phyloP scores from a whole-genome alignment of 2,888 invertebrate species.

The Sussaba pulchella region DNA sequence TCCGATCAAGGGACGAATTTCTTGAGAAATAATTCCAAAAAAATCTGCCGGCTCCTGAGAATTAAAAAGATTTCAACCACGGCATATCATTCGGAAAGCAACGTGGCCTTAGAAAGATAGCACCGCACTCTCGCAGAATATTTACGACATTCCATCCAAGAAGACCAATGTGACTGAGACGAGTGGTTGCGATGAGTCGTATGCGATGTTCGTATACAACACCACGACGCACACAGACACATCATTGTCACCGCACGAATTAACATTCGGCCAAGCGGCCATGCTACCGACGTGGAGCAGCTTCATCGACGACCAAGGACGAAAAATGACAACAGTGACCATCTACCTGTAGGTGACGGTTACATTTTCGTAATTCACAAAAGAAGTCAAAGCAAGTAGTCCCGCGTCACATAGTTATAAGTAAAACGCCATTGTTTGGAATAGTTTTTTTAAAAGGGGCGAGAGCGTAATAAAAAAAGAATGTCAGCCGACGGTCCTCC shows the following conservation, averaged over 20 bases:
- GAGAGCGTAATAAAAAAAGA: no score
- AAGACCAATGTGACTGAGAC: conserved; percentile 69
- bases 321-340: no score
- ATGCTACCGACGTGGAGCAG: conserved; percentile 39
- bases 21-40: conserved; percentile 59
- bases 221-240: conserved; percentile 58
- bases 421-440: no score
- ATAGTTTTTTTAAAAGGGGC: no score
- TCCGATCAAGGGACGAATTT: conserved; percentile 69
- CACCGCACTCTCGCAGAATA: no score
- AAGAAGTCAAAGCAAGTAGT: no score
- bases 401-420: no score
- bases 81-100: conserved; percentile 68
- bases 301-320: no score
- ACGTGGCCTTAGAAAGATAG: conserved; percentile 60
- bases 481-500: no score
- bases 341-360: no score
- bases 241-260: conserved; percentile 38
- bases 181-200: conserved; percentile 67
- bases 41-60: conserved; percentile 58
- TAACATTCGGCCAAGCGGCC: conserved; percentile 33
- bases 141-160: conserved; percentile 63
- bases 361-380: no score
- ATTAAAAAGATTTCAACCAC: conserved; percentile 61
- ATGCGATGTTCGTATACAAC: conserved; percentile 68